A percentile compares a stretch with the other conserved stretches of the same genome.
Evolutionary conservation across 2,888 invertebrate genomes (phyloP).

Genomic region (Priapulus caudatus): DNA sequence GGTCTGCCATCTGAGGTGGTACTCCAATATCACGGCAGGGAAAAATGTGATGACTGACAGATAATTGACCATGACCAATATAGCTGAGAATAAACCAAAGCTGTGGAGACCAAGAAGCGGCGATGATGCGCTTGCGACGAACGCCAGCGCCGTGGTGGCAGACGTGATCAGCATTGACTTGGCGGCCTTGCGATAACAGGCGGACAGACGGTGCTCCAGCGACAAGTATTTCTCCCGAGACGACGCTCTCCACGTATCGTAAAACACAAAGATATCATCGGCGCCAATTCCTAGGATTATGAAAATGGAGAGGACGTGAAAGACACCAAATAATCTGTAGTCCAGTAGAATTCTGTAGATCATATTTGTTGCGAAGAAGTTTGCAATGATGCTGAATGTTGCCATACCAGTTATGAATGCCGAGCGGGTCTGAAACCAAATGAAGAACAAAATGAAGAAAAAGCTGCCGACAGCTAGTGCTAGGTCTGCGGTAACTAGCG

Average conservation of each 20-base stretch:
- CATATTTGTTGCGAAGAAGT: constrained; percentile 21
- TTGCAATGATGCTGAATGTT: constrained; percentile 18
- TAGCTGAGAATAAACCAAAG: constrained; percentile 29
- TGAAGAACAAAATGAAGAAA: constrained; percentile 21
- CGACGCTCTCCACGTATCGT: constrained; percentile 26
- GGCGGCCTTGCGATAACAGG: constrained; percentile 29
- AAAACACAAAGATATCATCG: constrained; percentile 30
- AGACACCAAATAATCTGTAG: constrained; percentile 31
- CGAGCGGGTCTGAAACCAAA: constrained; percentile 22
- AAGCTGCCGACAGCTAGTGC: constrained; percentile 22
- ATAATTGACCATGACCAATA: constrained; percentile 31
- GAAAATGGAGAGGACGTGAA: constrained; percentile 33
- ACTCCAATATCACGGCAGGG: constrained; percentile 26
- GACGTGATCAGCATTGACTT: constrained; percentile 33
- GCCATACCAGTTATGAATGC: constrained; percentile 19
- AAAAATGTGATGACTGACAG: constrained; percentile 34
- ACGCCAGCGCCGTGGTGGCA: constrained; percentile 32
- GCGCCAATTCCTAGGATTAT: constrained; percentile 29
- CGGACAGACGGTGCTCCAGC: constrained; percentile 27
- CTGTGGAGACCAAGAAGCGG: constrained; percentile 27
- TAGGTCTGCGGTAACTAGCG: constrained; percentile 18
- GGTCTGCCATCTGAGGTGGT: not conserved
- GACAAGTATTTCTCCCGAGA: constrained; percentile 20
- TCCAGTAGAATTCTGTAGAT: constrained; percentile 22
- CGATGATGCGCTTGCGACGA: constrained; percentile 27